Evolutionary conservation across 92 coral and sea anemone species (phyloP).

Genomic region (Epizoanthus ramosus): DNA sequence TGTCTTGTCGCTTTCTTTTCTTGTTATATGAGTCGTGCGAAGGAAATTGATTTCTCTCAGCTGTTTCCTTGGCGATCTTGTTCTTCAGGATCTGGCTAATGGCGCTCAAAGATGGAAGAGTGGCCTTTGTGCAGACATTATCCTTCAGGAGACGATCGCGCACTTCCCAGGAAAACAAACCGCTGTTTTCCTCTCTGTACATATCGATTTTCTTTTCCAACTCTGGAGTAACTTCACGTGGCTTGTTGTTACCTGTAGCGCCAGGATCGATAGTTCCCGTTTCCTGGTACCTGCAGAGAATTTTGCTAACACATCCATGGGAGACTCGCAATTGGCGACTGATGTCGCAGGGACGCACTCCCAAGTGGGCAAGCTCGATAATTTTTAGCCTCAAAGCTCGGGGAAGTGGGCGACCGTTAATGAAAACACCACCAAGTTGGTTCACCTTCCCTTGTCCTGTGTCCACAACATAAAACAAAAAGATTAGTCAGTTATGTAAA

Average conservation of each 20-base stretch:
- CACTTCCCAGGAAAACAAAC: conserved; percentile 94
- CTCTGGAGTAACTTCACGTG: conserved; percentile 90
- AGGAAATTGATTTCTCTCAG: conserved; percentile 65
- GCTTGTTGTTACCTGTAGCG: conserved; percentile 72
- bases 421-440: conserved; percentile 97
- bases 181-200: conserved; percentile 79
- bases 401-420: conserved; percentile 96
- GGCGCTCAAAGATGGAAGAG: conserved; percentile 91
- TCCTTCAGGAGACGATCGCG: conserved; percentile 89
- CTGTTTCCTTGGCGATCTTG: conserved; percentile 75
- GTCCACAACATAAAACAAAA: background rate
- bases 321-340: conserved; percentile 98
- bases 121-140: conserved; percentile 77
- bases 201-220: conserved; percentile 89
- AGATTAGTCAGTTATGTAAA: background rate
- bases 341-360: conserved; percentile 98
- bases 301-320: conserved; percentile 97
- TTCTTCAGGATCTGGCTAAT: conserved; percentile 89
- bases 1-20: conserved; percentile 45
- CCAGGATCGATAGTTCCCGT: conserved; percentile 98
- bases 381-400: conserved; percentile 82
- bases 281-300: conserved; percentile 94
- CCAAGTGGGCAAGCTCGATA: conserved; percentile 92
- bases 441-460: conserved; percentile 96
- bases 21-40: conserved; percentile 53